phyloP scores from a whole-genome alignment of 1,140 invertebrate species.

The Drosophila eugracilis region DNA sequence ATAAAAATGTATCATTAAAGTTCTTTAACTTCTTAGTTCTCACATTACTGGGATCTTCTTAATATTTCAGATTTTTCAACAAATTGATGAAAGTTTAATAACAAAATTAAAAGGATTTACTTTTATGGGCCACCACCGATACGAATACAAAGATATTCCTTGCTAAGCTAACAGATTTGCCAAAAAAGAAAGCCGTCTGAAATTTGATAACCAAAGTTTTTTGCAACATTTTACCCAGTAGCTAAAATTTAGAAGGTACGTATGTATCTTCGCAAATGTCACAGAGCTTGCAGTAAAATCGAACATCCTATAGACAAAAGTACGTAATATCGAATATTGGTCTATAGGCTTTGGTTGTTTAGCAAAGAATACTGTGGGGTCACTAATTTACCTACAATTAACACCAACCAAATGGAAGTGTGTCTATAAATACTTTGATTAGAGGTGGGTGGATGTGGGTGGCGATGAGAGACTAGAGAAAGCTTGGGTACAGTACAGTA shows the following conservation, averaged over 20 bases:
- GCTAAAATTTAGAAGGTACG: conserved; percentile 61
- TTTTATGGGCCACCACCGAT: conserved; percentile 63
- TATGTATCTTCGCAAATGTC: conserved; percentile 52
- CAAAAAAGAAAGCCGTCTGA: conserved; percentile 24
- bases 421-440: conserved; percentile 43
- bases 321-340: conserved; percentile 16
- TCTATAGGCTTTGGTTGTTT: conserved; percentile 12
- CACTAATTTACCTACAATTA: conserved; percentile 65
- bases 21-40: conserved; percentile 37
- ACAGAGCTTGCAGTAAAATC: conserved; percentile 35
- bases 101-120: conserved; percentile 6
- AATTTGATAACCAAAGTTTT: conserved; percentile 23
- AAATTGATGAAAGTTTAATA: conserved; percentile 3
- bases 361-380: conserved; percentile 32
- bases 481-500: conserved; percentile 58
- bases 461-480: conserved; percentile 67
- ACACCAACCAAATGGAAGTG: conserved; percentile 42
- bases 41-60: background rate
- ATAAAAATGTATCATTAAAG: background rate
- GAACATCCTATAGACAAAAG: conserved; percentile 7
- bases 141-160: conserved; percentile 9
- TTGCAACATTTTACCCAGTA: conserved; percentile 79
- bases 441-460: conserved; percentile 56
- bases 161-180: conserved; percentile 21
- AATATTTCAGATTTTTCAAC: conserved; percentile 2